Evolutionary conservation across 2,888 invertebrate genomes (phyloP), one percentile per base, ranked within the genome.

Genomic region (Apamea epomidion): DNA sequence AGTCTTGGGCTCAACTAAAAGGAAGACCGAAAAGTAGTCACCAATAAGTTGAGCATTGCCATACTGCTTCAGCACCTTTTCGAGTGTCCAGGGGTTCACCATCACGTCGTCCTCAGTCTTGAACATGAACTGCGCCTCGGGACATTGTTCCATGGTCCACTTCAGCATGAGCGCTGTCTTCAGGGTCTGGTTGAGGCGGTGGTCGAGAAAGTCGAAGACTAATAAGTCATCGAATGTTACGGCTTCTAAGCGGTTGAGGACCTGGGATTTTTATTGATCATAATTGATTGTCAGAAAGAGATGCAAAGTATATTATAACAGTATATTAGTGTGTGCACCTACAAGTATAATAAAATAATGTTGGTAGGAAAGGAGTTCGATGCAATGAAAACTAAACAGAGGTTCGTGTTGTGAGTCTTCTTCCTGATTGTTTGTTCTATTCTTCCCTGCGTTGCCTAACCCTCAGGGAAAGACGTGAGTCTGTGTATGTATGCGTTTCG

Each of bases 111-210:
- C 98, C 83, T 98, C 98, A 14, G 97, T 97, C 93, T 98, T 98
- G 62, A 98, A 92, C 75, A 98, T 79, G 90, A 96, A 97, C 83
- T 93, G 93, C 1, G 97, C 97, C 29, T 95, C 91, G 0, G 97
- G 94, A 90, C 98, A 98, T 64, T 97, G 94, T 68, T 92, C 93
- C 21, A 93, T 90, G 16, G 97, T 95, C 98, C 98, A 98, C 89
- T 97, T 97, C 90, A 98, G 93, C 90, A 97, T 98, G 91, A 98
- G 97, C 2, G 97, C 97, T 0, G 98, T 97, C 94, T 98, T 98
- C 88, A 98, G 95, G 0, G 98, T 98, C 85, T 98, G 93, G 92
- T 98, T 98, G 87, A 97, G 96, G 90, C 98, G 98, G 48, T 97
- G 96, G 89, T 98, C 98, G 16, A 94, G 78, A 90, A 98, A 97